Base-by-base conservation (phyloP, 30 jellyfish, hydroid and myxozoan genomes). In the Turritopsis rubra region DNA sequence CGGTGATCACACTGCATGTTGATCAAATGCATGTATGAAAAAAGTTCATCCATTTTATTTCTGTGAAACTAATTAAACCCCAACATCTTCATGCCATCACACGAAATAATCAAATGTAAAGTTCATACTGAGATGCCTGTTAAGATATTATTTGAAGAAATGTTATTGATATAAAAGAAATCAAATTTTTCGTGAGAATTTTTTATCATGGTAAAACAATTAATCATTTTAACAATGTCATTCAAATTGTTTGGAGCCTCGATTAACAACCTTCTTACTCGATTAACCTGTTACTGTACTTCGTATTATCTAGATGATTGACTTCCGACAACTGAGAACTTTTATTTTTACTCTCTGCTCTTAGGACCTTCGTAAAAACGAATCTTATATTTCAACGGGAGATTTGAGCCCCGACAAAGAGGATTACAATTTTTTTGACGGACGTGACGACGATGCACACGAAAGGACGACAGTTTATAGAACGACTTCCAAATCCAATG, bases 341-440 rank as follows among this genome's bases (percentile, higher is more conserved):
- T n/a, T n/a, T n/a, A n/a, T n/a, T n/a, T 41, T 41, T 13, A 41
- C 13, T 41, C 60, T 68, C 30, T 68, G 77, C 77, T 68, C 30
- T 68, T 27, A 68, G 77, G 77, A 68, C 77, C 77, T 68, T 68
- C 77, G 77, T 9, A 68, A 68, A 68, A 68, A 68, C 30, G 77
- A 16, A 1, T 68, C 77, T 23, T 68, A 68, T 68, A 68, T 68
- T 27, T 68, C 77, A 8, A 23, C 28, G 30, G 30, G 77, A 0
- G 19, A 68, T 19, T 68, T 68, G 30, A 68, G 77, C 30, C 77
- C 77, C 9, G 77, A 1, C 31, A 68, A 68, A 68, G 77, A 68
- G 19, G 30, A 68, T 16, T 9, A 68, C 77, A 19, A 68, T 22
- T 27, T 27, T 23, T 68, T 68, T 27, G 77, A 68, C 1, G 77